Evolutionary conservation across 2,113 vertebrate genomes (phyloP), one percentile per base, ranked within the genome.

Genomic region (Melanerpes aurifrons): DNA sequence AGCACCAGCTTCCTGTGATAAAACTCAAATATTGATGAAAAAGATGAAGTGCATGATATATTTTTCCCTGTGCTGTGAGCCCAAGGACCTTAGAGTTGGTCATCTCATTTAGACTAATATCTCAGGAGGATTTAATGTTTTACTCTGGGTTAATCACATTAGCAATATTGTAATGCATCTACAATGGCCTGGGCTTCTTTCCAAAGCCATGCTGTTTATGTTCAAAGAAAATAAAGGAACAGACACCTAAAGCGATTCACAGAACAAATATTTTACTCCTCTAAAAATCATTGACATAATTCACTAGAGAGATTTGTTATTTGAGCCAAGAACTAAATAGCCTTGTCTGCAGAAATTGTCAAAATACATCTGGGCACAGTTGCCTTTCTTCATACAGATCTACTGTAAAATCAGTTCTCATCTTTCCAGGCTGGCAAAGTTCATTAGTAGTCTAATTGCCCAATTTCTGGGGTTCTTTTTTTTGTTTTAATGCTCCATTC

Each of bases 391-490:
- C 35, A 62, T 83, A 48, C n/a, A 68, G 57, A 82, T 87, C 78
- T 94, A 96, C 94, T 86, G 45, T 96, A 95, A 96, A 96, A 94
- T 67, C 72, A 77, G 73, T 79, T 87, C 76, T 94, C 83, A 73
- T 93, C 94, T 94, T 95, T 96, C 90, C 87, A 92, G 62, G 50
- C 77, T 89, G 62, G 50, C 59, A 81, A 93, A 92, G 61, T 74
- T 96, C 85, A 96, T 97, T 95, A 96, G 48, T 18, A 96, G 29
- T 79, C 79, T 72, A 86, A 93, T 43, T 80, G 58, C 63, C 92
- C 67, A 47, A 91, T 93, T 96, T 56, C 61, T 79, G n/a, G 53
- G 5, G 13, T 22, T 53, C 12, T 50, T 12, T 53, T 22, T 50
- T 12, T 24, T 53, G 11, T 24, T 53, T 56, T 14, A 81, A 95